A percentile compares a stretch with the other conserved stretches of the same genome.
Evolutionary conservation across 2,113 vertebrate species (phyloP).

Genomic region (Xiphorhynchus elegans): DNA sequence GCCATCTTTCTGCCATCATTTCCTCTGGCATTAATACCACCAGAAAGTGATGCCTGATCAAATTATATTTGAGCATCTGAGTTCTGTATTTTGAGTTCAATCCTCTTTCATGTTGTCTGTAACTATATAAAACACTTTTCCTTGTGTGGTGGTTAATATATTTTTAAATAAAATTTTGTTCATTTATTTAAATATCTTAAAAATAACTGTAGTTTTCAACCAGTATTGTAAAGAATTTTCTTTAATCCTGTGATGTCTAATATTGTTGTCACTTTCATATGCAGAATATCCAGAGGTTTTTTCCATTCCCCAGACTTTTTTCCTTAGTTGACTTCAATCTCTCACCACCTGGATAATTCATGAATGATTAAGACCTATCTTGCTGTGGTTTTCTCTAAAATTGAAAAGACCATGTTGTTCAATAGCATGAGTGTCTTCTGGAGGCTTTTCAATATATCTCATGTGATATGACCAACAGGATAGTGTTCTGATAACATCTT

Average conservation of each 20-base stretch:
- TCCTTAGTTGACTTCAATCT: not conserved
- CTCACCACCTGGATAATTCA: not conserved
- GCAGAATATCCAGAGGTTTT: not conserved
- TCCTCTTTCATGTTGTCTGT: not conserved
- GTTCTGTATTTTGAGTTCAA: not conserved
- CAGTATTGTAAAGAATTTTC: not conserved
- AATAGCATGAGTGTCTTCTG: not conserved
- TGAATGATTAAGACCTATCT: not conserved
- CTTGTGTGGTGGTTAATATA: not conserved
- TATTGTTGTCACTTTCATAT: not conserved
- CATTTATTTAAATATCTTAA: not conserved
- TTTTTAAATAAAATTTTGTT: not conserved
- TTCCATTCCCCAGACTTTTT: not conserved
- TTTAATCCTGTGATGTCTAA: not conserved
- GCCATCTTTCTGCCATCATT: accelerated
- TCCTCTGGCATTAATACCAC: not conserved
- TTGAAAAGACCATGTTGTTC: not conserved
- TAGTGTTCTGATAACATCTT: not conserved
- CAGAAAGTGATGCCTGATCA: not conserved
- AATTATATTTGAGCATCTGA: not conserved
- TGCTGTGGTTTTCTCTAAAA: not conserved
- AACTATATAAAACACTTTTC: not conserved
- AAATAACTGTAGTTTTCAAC: not conserved
- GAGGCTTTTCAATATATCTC: not conserved
- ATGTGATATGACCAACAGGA: not conserved